phyloP scores from a whole-genome alignment of 2,113 vertebrate species.

The Alligator mississippiensis region DNA sequence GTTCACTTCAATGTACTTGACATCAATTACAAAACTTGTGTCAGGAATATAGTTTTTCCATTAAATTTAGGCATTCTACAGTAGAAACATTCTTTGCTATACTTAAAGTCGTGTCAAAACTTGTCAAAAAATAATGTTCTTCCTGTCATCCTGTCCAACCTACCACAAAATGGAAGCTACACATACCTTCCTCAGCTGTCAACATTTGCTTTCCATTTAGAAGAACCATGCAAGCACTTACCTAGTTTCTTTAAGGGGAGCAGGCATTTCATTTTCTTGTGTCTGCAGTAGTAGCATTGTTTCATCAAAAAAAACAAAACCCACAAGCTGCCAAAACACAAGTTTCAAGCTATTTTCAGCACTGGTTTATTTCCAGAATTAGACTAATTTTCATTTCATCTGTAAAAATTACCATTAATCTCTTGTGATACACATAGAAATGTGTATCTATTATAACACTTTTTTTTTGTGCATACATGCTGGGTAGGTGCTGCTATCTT shows the following conservation, averaged over 20 bases:
- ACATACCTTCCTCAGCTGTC: conserved; percentile 23
- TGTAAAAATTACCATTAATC: not conserved
- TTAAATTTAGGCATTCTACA: conserved; percentile 42
- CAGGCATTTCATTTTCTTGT: not conserved
- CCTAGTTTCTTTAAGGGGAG: not conserved
- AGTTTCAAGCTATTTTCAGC: not conserved
- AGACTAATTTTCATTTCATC: not conserved
- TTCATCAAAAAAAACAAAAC: not conserved
- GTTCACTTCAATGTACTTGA: conserved; percentile 50
- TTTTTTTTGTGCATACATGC: not conserved
- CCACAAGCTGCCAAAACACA: not conserved
- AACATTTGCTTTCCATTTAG: conserved; percentile 15
- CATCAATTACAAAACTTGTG: conserved; percentile 59
- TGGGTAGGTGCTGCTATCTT: too few species aligned
- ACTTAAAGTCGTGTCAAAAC: conserved; percentile 63
- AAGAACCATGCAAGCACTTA: not conserved
- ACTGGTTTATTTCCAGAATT: not conserved
- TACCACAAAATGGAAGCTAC: conserved; percentile 48
- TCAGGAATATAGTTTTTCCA: conserved; percentile 43
- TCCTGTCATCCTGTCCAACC: conserved; percentile 42
- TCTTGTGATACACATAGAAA: not conserved
- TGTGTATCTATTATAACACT: not conserved
- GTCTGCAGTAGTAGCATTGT: not conserved
- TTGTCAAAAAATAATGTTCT: conserved; percentile 54
- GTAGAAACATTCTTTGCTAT: conserved; percentile 52